Evolutionary conservation across 2,888 invertebrate species (phyloP).

Genomic region (Tinea pellionella): DNA sequence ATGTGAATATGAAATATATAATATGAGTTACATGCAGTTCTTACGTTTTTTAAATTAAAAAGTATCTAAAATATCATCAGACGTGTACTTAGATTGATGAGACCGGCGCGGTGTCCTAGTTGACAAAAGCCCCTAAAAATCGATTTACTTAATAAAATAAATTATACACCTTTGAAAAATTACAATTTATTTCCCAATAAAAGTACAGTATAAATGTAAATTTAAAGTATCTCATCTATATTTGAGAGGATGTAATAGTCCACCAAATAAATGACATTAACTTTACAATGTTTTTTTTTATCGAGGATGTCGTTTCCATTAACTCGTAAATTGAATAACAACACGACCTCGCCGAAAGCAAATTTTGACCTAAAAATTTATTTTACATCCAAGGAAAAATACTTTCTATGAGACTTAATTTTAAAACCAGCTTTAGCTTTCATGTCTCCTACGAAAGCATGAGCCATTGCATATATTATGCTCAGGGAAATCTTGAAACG

Average conservation of each 20-base stretch:
- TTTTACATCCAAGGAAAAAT: conserved; percentile 5
- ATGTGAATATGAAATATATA: no score
- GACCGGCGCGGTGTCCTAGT: no score
- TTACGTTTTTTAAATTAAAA: no score
- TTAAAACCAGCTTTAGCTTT: conserved; percentile 10
- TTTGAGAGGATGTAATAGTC: background rate
- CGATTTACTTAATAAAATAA: no score
- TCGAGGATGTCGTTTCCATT: conserved; percentile 12
- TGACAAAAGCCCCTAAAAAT: no score
- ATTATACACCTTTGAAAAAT: background rate
- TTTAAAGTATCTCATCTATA: background rate
- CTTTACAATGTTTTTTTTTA: conserved; percentile 6
- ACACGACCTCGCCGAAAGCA: conserved; percentile 10
- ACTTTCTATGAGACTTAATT: background rate
- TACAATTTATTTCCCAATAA: background rate
- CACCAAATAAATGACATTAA: background rate
- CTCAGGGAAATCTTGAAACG: no score
- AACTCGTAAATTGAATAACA: conserved; percentile 16
- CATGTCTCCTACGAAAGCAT: background rate
- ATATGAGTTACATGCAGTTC: no score
- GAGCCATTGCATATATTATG: no score
- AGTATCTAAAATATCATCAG: no score
- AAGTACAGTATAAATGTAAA: background rate
- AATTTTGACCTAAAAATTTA: conserved; percentile 7
- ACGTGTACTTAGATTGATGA: no score